These are phyloP conservation scores for Tympanuchus pallidicinctus DNA, from an alignment of 2,113 vertebrate genomes.

Conservation along the genomic window DNA sequence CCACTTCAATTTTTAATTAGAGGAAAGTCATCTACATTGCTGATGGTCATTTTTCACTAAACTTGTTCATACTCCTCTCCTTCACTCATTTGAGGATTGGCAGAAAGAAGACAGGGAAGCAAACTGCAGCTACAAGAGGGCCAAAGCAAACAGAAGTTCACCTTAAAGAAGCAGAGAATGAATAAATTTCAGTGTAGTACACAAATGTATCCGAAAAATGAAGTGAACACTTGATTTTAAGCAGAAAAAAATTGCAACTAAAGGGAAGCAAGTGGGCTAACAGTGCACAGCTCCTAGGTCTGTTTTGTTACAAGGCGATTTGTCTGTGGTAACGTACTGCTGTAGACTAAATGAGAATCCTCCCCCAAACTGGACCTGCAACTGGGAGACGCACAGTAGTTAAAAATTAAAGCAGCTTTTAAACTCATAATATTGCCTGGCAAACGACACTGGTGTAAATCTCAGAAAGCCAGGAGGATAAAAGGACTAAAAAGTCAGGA, in stretches of 20 bases:
- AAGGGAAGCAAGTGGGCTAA: background rate
- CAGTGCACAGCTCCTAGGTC: background rate
- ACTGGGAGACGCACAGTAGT: background rate
- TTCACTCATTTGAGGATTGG: background rate
- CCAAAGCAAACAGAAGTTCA: background rate
- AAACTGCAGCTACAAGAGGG: background rate
- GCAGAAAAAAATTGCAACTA: background rate
- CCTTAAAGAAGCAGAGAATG: background rate
- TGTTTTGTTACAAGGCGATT: background rate
- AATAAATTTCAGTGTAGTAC: background rate
- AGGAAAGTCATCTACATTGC: background rate
- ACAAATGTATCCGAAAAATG: rapidly evolving
- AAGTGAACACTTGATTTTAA: background rate
- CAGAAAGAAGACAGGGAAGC: background rate
- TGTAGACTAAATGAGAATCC: background rate
- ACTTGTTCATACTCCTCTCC: constrained; percentile 26
- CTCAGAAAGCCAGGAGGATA: background rate
- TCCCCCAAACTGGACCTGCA: background rate
- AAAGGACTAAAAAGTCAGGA: constrained; percentile 26
- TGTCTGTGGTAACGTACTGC: background rate
- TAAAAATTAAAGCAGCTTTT: background rate
- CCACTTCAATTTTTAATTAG: constrained; percentile 54
- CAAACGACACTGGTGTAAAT: background rate
- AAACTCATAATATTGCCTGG: background rate
- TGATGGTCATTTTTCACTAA: constrained; percentile 34